Percentiles rank a stretch among this genome's conserved stretches.
Conservation (phyloP, 2,113 vertebrate genomes). For the Coregonus clupeaformis region DNA sequence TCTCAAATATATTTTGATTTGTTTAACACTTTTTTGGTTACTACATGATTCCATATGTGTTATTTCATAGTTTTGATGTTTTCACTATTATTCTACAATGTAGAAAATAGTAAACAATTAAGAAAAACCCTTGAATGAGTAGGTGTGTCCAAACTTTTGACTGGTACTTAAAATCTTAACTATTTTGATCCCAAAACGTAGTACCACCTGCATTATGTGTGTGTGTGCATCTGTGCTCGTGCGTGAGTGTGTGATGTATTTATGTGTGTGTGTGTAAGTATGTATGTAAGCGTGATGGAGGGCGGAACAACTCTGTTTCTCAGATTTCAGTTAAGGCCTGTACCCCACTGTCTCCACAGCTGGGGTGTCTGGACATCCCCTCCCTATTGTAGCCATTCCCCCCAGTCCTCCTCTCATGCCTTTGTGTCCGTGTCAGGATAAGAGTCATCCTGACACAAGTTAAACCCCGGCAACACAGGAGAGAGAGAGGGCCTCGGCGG, state of each 20-base stretch:
- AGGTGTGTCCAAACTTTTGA: too few relatives aligned
- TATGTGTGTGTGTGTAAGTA: not conserved
- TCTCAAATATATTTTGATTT: too few relatives aligned
- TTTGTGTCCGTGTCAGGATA: conserved; percentile 47
- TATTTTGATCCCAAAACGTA: too few relatives aligned
- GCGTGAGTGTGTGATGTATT: not conserved
- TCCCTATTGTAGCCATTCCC: not conserved
- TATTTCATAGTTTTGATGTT: too few relatives aligned
- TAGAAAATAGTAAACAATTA: too few relatives aligned
- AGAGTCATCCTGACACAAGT: conserved; percentile 40
- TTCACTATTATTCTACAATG: too few relatives aligned
- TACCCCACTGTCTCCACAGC: conserved; percentile 2
- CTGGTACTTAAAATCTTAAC: too few relatives aligned
- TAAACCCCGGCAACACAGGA: conserved; percentile 35
- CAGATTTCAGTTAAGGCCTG: not conserved
- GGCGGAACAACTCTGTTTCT: not conserved
- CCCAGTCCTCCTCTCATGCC: conserved; percentile 16
- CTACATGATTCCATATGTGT: too few relatives aligned
- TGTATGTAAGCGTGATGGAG: not conserved
- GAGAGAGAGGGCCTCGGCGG: conserved; percentile 1
- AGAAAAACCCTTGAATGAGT: too few relatives aligned
- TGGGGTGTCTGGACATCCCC: not conserved
- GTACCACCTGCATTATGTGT: too few relatives aligned
- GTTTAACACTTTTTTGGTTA: too few relatives aligned
- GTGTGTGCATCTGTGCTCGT: too few relatives aligned